Conservation (phyloP, 2,888 invertebrate genomes). For the Slavum lentiscoides region DNA sequence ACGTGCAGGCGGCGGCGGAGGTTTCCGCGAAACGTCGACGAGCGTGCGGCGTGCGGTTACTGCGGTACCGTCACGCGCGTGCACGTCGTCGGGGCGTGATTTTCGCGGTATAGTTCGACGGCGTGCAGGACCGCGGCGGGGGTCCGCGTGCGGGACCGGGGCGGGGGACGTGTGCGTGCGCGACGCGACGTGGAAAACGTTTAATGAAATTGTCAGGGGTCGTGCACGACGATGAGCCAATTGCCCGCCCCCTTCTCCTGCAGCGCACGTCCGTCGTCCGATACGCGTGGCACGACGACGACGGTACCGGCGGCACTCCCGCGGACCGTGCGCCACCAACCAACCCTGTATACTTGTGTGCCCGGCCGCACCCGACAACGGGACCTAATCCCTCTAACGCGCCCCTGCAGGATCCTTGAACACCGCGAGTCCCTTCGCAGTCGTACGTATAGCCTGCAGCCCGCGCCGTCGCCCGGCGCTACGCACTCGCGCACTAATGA, state of each 20-base stretch:
- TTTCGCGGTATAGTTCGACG: conserved; percentile 18
- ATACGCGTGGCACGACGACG: too few relatives aligned
- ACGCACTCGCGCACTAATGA: background rate
- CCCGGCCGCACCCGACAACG: too few relatives aligned
- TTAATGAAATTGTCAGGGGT: conserved; percentile 39
- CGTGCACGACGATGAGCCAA: background rate
- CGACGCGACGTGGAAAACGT: conserved; percentile 27
- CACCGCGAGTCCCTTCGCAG: too few relatives aligned
- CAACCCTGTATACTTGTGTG: too few relatives aligned
- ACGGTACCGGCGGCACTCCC: too few relatives aligned
- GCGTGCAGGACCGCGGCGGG: background rate
- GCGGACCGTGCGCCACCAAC: too few relatives aligned
- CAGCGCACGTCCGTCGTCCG: background rate
- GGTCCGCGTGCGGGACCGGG: background rate
- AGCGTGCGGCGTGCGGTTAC: too few relatives aligned
- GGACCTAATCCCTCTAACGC: too few relatives aligned
- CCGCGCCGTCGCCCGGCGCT: background rate
- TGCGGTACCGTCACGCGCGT: too few relatives aligned
- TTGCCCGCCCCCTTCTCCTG: background rate
- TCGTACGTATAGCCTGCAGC: background rate
- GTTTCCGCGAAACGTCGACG: too few relatives aligned
- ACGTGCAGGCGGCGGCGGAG: too few relatives aligned
- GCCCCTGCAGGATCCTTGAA: too few relatives aligned
- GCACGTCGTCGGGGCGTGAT: conserved; percentile 17
- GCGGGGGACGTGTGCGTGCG: background rate